Evolutionary conservation across 2,113 vertebrate species (phyloP), one percentile per base, ranked within the genome.

Genomic region (Okapia johnstoni): DNA sequence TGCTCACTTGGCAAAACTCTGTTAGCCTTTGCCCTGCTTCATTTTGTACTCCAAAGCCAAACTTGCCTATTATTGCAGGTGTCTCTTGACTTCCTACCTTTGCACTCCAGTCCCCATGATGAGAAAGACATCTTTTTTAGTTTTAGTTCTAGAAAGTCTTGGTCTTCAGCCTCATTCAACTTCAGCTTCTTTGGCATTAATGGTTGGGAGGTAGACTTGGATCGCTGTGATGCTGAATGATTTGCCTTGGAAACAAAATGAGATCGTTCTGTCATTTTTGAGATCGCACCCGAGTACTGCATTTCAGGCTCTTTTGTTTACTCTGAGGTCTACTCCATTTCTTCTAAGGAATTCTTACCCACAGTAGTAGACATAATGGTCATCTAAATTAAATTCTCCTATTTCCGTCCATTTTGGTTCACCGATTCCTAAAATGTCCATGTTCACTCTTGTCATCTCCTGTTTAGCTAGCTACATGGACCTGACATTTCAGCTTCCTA

Each of bases 221-320:
- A 63, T 9, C n/a, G 7, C 7, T 0, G 0, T 9, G 30, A n/a
- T 63, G 16, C 16, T 63, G 61, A 63, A n/a, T n/a, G 0, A 9
- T 5, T n/a, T 63, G 33, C 16, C 7, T n/a, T 63, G 61, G 7
- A 63, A n/a, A n/a, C 0, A 2, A 17, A 9, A 19, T 9, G 61
- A 63, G 30, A 63, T n/a, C 61, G 17, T 63, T 63, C 33, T n/a
- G 61, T 63, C 15, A n/a, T n/a, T 63, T 63, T n/a, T 63, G 61
- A 63, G 16, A 63, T 0, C n/a, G 61, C 16, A n/a, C 15, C 15
- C 4, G 2, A 63, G 33, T n/a, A n/a, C 30, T 63, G 30, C 61
- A 63, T n/a, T n/a, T n/a, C 15, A n/a, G 30, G 17, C 33, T 63
- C 7, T 63, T 63, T 2, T 9, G 7, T 63, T 63, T 19, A n/a